Evolutionary conservation across 2,797 vertebrate species (phyloP).

Genomic region (Sarcophilus harrisii): DNA sequence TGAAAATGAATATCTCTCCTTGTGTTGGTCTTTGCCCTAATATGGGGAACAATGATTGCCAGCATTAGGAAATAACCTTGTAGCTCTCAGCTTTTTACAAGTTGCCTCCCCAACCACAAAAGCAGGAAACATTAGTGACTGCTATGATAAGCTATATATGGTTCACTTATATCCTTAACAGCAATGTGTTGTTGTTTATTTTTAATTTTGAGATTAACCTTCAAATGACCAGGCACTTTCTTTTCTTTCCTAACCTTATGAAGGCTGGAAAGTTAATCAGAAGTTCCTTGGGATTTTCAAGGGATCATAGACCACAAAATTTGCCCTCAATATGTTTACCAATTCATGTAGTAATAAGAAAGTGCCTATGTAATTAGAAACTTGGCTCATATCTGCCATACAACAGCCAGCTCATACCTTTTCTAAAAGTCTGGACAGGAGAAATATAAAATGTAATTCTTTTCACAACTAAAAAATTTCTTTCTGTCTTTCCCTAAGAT

Average conservation of each 20-base stretch:
- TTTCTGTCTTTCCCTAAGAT: not conserved
- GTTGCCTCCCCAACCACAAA: constrained; percentile 62
- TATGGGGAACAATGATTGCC: constrained; percentile 60
- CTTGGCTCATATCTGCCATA: not conserved
- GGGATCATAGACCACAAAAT: not conserved
- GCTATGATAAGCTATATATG: constrained; percentile 16
- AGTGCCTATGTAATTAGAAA: constrained; percentile 34
- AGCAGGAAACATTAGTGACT: constrained; percentile 51
- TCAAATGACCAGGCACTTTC: constrained; percentile 12
- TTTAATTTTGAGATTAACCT: constrained; percentile 60
- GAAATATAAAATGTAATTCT: constrained; percentile 21
- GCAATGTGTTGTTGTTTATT: constrained; percentile 31
- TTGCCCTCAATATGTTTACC: not conserved
- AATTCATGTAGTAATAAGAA: constrained; percentile 20
- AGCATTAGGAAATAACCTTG: constrained; percentile 54
- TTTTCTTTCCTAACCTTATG: constrained; percentile 18
- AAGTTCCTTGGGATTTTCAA: not conserved
- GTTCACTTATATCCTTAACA: constrained; percentile 51
- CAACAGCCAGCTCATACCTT: not conserved
- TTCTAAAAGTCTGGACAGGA: not conserved
- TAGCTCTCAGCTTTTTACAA: not conserved
- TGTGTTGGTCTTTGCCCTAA: constrained; percentile 51
- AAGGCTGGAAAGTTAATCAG: constrained; percentile 41
- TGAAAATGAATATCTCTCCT: constrained; percentile 61
- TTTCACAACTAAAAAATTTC: not conserved